Conservation (phyloP, 2,113 vertebrate genomes). For the Casuarius casuarius region DNA sequence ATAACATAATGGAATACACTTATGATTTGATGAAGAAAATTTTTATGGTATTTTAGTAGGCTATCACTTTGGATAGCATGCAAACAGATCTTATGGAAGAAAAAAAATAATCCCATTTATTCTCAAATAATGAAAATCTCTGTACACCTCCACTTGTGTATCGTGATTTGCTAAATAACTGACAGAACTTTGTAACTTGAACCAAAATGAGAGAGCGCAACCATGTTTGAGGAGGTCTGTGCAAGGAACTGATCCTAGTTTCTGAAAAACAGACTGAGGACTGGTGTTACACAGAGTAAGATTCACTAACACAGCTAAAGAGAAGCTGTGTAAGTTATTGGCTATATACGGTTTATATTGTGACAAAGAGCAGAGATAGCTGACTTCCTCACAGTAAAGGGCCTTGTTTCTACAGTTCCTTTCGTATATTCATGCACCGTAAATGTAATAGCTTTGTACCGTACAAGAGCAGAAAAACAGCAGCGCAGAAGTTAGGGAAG, state of each 20-base stretch:
- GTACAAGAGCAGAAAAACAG: neutral
- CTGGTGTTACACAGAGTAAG: neutral
- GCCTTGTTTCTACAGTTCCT: neutral
- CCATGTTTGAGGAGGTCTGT: neutral
- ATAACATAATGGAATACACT: neutral
- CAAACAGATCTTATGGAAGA: neutral
- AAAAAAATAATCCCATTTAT: neutral
- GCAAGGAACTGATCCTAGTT: neutral
- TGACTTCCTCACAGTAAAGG: neutral
- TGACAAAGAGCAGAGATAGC: conserved; percentile 7
- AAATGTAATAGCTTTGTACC: neutral
- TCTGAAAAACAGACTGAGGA: neutral
- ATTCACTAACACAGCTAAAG: neutral
- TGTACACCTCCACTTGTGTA: neutral
- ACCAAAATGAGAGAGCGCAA: neutral
- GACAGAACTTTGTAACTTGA: neutral
- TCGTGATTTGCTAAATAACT: neutral
- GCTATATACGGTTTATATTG: neutral
- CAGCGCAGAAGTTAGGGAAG: neutral
- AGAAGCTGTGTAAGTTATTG: neutral
- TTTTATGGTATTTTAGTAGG: neutral
- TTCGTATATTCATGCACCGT: neutral
- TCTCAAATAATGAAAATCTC: neutral
- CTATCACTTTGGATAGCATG: neutral
- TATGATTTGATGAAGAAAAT: neutral